Conservation (phyloP, 2,113 vertebrate genomes). For the Tachysurus vachellii region DNA sequence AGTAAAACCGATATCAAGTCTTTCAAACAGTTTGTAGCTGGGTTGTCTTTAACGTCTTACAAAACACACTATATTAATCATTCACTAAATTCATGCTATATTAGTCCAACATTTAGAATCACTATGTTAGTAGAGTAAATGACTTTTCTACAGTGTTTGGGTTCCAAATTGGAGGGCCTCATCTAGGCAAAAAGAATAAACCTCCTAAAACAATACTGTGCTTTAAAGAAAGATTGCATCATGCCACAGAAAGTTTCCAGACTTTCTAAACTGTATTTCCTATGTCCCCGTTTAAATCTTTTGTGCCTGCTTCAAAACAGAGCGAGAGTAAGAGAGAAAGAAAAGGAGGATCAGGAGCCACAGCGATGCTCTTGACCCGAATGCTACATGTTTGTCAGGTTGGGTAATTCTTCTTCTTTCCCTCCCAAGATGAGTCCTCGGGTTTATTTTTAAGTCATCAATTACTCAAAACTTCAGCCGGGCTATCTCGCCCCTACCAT, state of each 20-base stretch:
- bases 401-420: slow-evolving; percentile 74
- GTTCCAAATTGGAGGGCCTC: slow-evolving; percentile 12
- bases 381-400: slow-evolving; percentile 68
- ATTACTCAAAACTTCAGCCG: slow-evolving; percentile 88
- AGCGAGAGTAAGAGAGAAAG: slow-evolving; percentile 11
- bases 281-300: slow-evolving; percentile 41
- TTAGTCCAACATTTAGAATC: background rate
- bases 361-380: slow-evolving; percentile 63
- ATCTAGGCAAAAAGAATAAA: background rate
- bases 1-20: background rate
- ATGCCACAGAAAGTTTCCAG: slow-evolving; percentile 43
- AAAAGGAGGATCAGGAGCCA: slow-evolving; percentile 41
- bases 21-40: background rate
- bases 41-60: background rate
- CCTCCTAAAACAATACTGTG: slow-evolving; percentile 28
- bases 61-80: background rate
- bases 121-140: background rate
- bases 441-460: slow-evolving; percentile 93
- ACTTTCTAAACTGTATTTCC: slow-evolving; percentile 46
- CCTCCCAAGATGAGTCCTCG: slow-evolving; percentile 78
- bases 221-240: slow-evolving; percentile 41
- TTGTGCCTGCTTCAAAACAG: slow-evolving; percentile 25
- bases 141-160: background rate
- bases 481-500: slow-evolving; percentile 87
- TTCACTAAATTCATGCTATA: background rate